phyloP scores from a whole-genome alignment of 2,888 invertebrate genomes.

The Chrysina gloriosa region DNA sequence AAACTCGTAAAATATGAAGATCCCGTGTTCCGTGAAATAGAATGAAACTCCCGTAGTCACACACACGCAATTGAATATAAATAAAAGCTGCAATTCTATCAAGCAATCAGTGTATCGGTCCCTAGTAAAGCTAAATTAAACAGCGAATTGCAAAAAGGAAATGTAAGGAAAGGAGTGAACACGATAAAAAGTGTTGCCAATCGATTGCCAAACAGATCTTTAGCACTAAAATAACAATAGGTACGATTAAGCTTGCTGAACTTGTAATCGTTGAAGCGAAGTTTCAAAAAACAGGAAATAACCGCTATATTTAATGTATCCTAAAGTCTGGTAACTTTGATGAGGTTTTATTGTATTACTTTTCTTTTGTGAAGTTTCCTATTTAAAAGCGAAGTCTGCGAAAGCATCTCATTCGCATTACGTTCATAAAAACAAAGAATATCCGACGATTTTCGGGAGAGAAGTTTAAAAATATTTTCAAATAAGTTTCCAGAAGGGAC shows the following conservation, averaged over 20 bases:
- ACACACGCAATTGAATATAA: not conserved
- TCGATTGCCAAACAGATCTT: constrained; percentile 28
- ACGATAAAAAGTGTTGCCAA: constrained; percentile 11
- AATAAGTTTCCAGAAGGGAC: not conserved
- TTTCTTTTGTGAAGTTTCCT: constrained; percentile 37
- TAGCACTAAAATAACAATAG: constrained; percentile 42
- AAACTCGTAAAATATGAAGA: constrained; percentile 28
- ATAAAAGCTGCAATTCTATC: not conserved
- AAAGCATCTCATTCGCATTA: not conserved
- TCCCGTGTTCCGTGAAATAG: not conserved
- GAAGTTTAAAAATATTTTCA: constrained; percentile 6
- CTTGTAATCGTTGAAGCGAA: constrained; percentile 33
- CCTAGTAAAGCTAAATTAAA: not conserved
- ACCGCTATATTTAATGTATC: constrained; percentile 41
- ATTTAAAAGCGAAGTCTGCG: constrained; percentile 21
- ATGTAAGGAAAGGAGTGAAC: not conserved
- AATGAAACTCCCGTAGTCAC: constrained; percentile 8
- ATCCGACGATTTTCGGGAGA: constrained; percentile 2
- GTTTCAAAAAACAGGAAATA: constrained; percentile 36
- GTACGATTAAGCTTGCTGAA: constrained; percentile 39
- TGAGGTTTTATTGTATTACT: constrained; percentile 42
- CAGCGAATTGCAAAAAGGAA: not conserved
- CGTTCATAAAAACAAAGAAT: constrained; percentile 18
- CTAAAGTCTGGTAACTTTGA: constrained; percentile 41
- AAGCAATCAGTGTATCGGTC: not conserved